phyloP scores from a whole-genome alignment of 2,888 invertebrate genomes.

The Theristus sp. region DNA sequence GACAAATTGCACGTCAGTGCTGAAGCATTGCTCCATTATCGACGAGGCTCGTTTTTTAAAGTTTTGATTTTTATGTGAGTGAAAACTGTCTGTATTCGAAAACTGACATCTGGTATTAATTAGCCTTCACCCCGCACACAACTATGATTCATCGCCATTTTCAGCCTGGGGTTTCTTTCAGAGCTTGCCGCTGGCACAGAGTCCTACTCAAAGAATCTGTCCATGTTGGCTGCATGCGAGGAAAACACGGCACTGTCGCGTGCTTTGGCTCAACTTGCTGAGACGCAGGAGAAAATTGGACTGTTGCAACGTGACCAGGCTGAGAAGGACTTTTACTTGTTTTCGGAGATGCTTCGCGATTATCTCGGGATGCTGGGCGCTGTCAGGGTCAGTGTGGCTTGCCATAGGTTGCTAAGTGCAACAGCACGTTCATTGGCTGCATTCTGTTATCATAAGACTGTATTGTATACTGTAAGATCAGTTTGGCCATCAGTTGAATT shows the following conservation, averaged over 20 bases:
- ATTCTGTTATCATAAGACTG: neutral
- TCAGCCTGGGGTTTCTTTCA: neutral
- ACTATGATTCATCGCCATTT: too few species aligned
- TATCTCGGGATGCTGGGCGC: slow-evolving; percentile 75
- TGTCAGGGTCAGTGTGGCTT: slow-evolving; percentile 46
- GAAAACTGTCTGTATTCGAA: neutral
- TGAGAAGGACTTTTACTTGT: slow-evolving; percentile 74
- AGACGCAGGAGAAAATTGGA: slow-evolving; percentile 46
- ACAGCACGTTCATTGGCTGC: too few species aligned
- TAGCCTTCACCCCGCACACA: too few species aligned
- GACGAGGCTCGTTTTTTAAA: neutral
- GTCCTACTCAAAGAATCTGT: slow-evolving; percentile 61
- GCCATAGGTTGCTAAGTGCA: neutral
- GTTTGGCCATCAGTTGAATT: neutral
- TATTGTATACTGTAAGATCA: neutral
- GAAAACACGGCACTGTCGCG: slow-evolving; percentile 66
- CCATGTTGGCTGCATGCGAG: slow-evolving; percentile 75
- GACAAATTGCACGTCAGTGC: slow-evolving; percentile 51
- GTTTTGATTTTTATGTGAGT: neutral
- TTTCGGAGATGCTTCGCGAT: slow-evolving; percentile 85
- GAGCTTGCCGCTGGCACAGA: slow-evolving; percentile 60
- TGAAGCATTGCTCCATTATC: slow-evolving; percentile 9
- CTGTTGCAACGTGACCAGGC: slow-evolving; percentile 72
- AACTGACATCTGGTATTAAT: too few species aligned
- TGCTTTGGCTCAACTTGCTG: slow-evolving; percentile 70